These are phyloP conservation scores for Oplegnathus fasciatus DNA, from an alignment of 2,113 vertebrate genomes.

Conservation along the genomic window DNA sequence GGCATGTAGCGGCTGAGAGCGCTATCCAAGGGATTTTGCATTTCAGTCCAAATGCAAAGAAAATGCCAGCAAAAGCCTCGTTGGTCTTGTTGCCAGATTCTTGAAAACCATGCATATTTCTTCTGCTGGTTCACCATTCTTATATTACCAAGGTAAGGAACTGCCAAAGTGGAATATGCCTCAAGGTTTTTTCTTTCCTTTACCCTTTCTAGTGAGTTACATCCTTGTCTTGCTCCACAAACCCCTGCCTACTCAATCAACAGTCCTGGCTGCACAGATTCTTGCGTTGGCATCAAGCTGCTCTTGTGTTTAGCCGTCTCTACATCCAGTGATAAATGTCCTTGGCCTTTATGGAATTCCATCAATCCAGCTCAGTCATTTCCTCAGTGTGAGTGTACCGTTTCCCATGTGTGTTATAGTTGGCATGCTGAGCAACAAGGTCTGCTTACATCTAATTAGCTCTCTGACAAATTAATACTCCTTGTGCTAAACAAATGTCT, in stretches of 20 bases:
- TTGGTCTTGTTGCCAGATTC: conserved; percentile 46
- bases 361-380: conserved; percentile 52
- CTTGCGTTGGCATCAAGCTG: conserved; percentile 38
- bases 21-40: conserved; percentile 39
- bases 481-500: conserved; percentile 58
- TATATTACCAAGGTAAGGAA: conserved; percentile 55
- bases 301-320: conserved; percentile 55
- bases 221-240: conserved; percentile 46
- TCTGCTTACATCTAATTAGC: conserved; percentile 61
- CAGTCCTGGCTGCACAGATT: conserved; percentile 50
- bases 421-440: conserved; percentile 49
- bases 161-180: conserved; percentile 60
- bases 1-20: neutral
- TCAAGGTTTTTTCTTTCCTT: conserved; percentile 41
- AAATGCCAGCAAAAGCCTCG: conserved; percentile 40
- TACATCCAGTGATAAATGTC: conserved; percentile 60
- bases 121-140: conserved; percentile 43
- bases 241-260: conserved; percentile 37
- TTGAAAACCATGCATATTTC: conserved; percentile 52
- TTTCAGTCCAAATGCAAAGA: conserved; percentile 50
- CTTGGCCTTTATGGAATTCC: conserved; percentile 58
- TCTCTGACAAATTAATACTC: conserved; percentile 66
- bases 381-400: conserved; percentile 23
- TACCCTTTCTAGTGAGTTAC: conserved; percentile 23
- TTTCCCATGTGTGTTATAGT: conserved; percentile 61